Percentiles rank a stretch among this genome's conserved stretches.
Evolutionary conservation across 2,113 vertebrate species (phyloP).

Genomic region (Phaethon lepturus): DNA sequence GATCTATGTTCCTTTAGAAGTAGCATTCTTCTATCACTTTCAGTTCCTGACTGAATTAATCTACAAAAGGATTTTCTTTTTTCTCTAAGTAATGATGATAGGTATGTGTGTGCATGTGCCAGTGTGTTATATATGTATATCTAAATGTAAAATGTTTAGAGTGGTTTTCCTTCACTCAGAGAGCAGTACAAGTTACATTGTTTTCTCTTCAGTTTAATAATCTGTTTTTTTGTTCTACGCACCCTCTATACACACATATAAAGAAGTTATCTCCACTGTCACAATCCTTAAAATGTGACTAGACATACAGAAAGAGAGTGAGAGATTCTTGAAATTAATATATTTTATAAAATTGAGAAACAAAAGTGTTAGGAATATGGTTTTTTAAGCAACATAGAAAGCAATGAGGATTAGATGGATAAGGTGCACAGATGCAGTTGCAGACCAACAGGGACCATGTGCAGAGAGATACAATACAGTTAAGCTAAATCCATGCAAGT

Average conservation of each 20-base stretch:
- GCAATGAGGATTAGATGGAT: not conserved
- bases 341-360: not conserved
- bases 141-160: not conserved
- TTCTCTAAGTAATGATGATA: not conserved
- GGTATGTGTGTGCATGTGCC: rapidly evolving
- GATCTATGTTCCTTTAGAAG: not conserved
- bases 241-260: not conserved
- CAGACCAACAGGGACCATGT: not conserved
- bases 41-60: not conserved
- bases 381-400: not conserved
- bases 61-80: not conserved
- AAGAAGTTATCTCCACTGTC: not conserved
- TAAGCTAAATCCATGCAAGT: not conserved
- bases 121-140: not conserved
- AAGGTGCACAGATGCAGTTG: not conserved
- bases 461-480: not conserved
- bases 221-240: not conserved
- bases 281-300: not conserved
- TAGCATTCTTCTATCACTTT: not conserved
- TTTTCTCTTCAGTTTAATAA: not conserved
- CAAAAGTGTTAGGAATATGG: not conserved
- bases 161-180: not conserved
- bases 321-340: not conserved
- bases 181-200: not conserved
- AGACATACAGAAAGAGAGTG: not conserved